Evolutionary conservation across 2,113 vertebrate species (phyloP).

Genomic region (Rhadina sibilatrix): DNA sequence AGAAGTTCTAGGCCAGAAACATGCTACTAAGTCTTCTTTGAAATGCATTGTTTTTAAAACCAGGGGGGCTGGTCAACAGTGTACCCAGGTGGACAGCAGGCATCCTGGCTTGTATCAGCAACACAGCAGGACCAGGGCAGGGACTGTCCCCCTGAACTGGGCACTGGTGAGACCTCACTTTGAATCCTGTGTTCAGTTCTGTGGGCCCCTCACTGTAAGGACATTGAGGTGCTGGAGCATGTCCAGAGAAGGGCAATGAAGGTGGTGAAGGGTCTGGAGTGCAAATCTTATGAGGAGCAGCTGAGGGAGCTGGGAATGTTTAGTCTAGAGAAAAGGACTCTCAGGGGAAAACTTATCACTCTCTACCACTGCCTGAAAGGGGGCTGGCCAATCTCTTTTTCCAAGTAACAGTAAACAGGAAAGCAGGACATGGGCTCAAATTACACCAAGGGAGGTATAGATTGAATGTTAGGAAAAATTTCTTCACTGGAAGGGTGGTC

Average conservation of each 20-base stretch:
- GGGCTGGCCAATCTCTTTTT: not conserved
- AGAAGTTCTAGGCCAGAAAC: not conserved
- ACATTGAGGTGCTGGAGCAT: rapidly evolving
- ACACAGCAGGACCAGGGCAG: too few species aligned
- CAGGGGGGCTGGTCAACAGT: not conserved
- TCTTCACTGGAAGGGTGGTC: not conserved
- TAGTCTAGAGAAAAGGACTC: not conserved
- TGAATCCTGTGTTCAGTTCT: too few species aligned
- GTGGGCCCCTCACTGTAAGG: too few species aligned
- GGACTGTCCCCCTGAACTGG: rapidly evolving
- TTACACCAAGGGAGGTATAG: not conserved
- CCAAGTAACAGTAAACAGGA: not conserved
- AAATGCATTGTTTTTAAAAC: not conserved
- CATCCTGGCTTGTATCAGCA: not conserved
- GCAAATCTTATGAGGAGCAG: rapidly evolving
- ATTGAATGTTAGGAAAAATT: not conserved
- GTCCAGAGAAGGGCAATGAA: not conserved
- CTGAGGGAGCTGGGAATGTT: not conserved
- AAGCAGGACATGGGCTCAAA: not conserved
- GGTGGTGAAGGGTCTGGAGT: not conserved
- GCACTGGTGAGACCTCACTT: not conserved
- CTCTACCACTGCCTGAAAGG: not conserved
- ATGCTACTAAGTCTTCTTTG: not conserved
- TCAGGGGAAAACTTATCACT: too few species aligned
- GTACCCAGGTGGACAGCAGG: not conserved